Percentiles rank a stretch among this genome's conserved stretches.
phyloP scores from a whole-genome alignment of 2,797 vertebrate species.

The Betta splendens region DNA sequence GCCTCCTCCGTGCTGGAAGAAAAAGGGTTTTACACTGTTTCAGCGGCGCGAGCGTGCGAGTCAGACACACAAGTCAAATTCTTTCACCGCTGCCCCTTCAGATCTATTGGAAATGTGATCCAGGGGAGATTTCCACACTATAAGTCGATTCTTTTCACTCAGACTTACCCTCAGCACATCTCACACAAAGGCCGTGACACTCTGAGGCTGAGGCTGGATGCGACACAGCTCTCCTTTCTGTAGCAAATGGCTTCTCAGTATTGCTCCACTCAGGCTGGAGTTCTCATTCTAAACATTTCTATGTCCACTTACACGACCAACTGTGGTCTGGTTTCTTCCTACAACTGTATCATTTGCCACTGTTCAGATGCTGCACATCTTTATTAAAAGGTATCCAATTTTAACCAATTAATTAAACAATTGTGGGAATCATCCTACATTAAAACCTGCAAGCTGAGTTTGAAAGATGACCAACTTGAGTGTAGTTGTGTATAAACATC shows the following conservation, averaged over 20 bases:
- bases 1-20: neutral
- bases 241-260: neutral
- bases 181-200: neutral
- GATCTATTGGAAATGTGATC: neutral
- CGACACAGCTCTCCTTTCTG: neutral
- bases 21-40: constrained; percentile 2
- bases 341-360: neutral
- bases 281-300: neutral
- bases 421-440: too few species aligned
- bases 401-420: too few species aligned
- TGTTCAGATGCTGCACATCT: neutral
- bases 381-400: too few species aligned
- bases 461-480: too few species aligned
- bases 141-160: neutral
- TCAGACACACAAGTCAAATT: neutral
- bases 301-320: neutral
- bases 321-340: neutral
- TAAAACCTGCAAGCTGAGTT: too few species aligned
- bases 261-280: neutral
- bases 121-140: neutral
- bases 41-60: neutral
- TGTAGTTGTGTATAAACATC: too few species aligned
- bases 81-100: neutral
- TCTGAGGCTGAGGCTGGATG: neutral
- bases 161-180: neutral